These are phyloP conservation scores for Spheniscus mendiculus DNA, from an alignment of 2,113 vertebrate genomes.

Conservation along the genomic window DNA sequence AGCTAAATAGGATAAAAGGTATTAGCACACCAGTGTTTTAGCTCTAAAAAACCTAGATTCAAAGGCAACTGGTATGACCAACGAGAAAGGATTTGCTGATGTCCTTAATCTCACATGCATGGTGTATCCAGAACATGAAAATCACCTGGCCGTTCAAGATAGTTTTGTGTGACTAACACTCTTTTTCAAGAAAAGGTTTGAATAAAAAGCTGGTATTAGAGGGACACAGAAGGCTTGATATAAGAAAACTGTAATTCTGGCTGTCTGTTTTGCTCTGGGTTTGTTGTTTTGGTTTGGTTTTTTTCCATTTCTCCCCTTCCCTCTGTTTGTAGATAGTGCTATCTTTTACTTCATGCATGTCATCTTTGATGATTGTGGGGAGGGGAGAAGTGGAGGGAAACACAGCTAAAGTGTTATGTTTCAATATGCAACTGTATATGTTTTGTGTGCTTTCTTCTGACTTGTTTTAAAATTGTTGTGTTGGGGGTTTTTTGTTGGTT, in stretches of 20 bases:
- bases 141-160: background rate
- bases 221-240: background rate
- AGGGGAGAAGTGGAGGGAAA: background rate
- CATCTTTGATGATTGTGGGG: background rate
- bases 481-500: background rate
- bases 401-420: accelerated
- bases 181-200: background rate
- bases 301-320: background rate
- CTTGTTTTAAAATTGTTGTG: background rate
- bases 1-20: background rate
- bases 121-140: background rate
- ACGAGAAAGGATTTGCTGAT: background rate
- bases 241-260: background rate
- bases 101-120: background rate
- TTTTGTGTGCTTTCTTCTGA: background rate
- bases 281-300: background rate
- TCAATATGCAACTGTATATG: background rate
- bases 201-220: background rate
- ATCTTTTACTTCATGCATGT: background rate
- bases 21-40: background rate
- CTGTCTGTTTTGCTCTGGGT: background rate
- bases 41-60: background rate
- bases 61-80: background rate
- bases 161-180: background rate
- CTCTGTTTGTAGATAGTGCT: background rate